Conservation (phyloP, 2,888 invertebrate species). For the Campoletis raptor region DNA sequence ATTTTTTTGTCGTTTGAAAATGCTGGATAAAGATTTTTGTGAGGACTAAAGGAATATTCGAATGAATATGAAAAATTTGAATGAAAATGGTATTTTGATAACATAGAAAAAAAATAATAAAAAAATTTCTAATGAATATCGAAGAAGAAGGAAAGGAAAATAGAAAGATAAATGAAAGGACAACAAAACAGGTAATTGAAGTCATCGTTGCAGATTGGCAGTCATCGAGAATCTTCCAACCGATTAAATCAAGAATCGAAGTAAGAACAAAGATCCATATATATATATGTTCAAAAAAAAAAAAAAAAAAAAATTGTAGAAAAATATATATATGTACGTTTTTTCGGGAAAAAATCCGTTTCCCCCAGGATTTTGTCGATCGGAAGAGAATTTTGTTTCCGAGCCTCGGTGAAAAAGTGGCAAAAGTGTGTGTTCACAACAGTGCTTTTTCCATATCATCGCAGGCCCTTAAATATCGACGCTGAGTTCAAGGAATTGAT, state of each 20-base stretch:
- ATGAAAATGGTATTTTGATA: background rate
- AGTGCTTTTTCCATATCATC: background rate
- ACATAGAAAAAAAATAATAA: background rate
- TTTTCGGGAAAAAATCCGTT: background rate
- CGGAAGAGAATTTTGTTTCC: background rate
- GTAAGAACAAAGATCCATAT: background rate
- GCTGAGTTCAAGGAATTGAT: background rate
- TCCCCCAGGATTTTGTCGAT: background rate
- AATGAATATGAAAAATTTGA: background rate
- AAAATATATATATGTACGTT: slow-evolving; percentile 15
- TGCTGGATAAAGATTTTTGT: background rate
- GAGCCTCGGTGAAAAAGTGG: background rate
- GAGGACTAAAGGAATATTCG: too few relatives aligned
- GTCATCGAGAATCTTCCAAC: slow-evolving; percentile 4
- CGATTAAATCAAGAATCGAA: background rate
- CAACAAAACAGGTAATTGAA: background rate
- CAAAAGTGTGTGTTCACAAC: background rate
- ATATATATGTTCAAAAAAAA: background rate
- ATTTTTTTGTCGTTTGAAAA: slow-evolving; percentile 1
- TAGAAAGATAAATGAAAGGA: background rate
- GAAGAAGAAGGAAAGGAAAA: background rate
- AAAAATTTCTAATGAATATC: background rate
- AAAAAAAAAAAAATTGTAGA: background rate
- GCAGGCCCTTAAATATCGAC: background rate
- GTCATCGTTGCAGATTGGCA: background rate